phyloP scores from a whole-genome alignment of 2,113 vertebrate species.

The Bufo gargarizans region DNA sequence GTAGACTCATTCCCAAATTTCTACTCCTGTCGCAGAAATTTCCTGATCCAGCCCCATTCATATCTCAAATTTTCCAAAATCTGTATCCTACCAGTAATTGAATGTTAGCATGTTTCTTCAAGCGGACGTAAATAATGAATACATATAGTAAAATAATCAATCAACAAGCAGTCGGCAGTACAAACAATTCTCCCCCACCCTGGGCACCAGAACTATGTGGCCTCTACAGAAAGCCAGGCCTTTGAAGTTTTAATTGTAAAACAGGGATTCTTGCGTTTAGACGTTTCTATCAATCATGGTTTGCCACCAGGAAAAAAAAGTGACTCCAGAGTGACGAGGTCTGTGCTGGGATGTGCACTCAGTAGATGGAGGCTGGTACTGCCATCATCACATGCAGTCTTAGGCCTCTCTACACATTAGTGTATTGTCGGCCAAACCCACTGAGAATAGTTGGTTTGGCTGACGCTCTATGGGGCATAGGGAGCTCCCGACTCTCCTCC shows the following conservation, averaged over 20 bases:
- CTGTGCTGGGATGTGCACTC: background rate
- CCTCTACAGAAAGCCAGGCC: background rate
- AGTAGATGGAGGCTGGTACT: background rate
- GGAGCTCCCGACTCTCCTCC: too few species aligned
- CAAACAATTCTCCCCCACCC: constrained; percentile 2
- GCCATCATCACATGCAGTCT: too few species aligned
- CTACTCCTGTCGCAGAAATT: background rate
- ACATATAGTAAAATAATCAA: constrained; percentile 10
- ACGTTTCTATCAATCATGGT: background rate
- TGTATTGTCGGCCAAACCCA: too few species aligned
- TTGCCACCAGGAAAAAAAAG: background rate
- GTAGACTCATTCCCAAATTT: background rate
- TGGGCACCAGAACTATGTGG: constrained; percentile 15
- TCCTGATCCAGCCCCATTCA: background rate
- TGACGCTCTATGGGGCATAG: too few species aligned
- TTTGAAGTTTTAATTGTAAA: constrained; percentile 21
- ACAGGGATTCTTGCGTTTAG: background rate
- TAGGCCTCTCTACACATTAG: too few species aligned
- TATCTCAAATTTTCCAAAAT: background rate
- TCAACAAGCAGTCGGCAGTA: background rate
- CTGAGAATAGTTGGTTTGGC: too few species aligned
- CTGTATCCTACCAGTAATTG: background rate
- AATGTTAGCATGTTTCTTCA: background rate
- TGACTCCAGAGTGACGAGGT: too few species aligned
- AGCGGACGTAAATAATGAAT: background rate